Evolutionary conservation across 2,113 vertebrate species (phyloP).

Genomic region (Perca fluviatilis): DNA sequence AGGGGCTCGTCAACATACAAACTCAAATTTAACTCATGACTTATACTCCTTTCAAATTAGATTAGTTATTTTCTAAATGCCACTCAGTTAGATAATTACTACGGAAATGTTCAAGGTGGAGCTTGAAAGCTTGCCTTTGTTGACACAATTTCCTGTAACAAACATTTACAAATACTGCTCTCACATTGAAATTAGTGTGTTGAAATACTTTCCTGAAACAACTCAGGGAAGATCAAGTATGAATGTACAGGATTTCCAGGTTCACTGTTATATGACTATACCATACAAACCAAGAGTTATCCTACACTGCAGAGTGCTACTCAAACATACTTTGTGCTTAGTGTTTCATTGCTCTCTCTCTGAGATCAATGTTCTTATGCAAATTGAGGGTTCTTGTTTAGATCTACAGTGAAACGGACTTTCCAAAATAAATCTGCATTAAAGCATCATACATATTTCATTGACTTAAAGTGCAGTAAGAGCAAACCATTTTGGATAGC

Average conservation of each 20-base stretch:
- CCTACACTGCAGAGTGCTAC: conserved; percentile 55
- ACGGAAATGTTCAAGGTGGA: conserved; percentile 57
- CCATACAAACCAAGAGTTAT: conserved; percentile 55
- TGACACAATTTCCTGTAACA: conserved; percentile 63
- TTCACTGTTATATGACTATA: conserved; percentile 39
- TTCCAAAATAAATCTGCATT: conserved; percentile 82
- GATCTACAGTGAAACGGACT: conserved; percentile 75
- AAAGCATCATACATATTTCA: conserved; percentile 84
- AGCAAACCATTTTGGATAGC: conserved; percentile 74
- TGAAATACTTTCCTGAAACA: conserved; percentile 33
- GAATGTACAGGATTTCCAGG: conserved; percentile 36
- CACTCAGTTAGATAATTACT: conserved; percentile 62
- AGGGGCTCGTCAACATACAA: conserved; percentile 1
- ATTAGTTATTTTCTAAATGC: conserved; percentile 3
- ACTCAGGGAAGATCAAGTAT: conserved; percentile 2
- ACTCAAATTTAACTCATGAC: neutral
- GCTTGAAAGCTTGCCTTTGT: conserved; percentile 52
- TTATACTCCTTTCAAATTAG: neutral
- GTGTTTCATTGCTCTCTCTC: conserved; percentile 67
- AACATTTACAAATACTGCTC: conserved; percentile 51
- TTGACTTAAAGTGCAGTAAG: conserved; percentile 76
- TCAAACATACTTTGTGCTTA: conserved; percentile 70
- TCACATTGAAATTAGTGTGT: conserved; percentile 1
- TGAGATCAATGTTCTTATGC: conserved; percentile 78
- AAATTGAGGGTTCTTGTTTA: conserved; percentile 76